Conservation (phyloP, 2,113 vertebrate species). For the Oreotragus oreotragus region DNA sequence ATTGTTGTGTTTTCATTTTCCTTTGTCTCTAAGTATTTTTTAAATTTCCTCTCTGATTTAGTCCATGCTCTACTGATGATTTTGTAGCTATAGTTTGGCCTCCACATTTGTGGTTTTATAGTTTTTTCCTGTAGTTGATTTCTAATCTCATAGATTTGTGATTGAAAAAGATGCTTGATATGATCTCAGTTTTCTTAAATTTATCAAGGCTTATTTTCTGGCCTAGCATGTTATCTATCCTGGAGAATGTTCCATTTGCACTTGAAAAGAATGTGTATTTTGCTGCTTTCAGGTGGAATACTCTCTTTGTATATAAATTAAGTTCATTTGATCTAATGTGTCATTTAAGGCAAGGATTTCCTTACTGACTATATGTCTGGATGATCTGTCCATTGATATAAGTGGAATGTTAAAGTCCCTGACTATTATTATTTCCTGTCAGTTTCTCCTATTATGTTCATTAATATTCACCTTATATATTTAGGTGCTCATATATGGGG, state of each 20-base stretch:
- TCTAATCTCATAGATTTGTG: not conserved
- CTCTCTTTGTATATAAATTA: not conserved
- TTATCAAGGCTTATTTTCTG: not conserved
- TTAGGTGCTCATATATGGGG: not conserved
- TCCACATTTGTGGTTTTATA: not conserved
- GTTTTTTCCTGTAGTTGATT: not conserved
- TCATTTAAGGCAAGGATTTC: not conserved
- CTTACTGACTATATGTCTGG: not conserved
- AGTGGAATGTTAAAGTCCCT: not conserved
- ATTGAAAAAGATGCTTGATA: not conserved
- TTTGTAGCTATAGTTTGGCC: not conserved
- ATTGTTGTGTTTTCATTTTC: not conserved
- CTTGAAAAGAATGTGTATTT: not conserved
- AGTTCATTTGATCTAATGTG: not conserved
- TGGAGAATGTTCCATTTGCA: not conserved
- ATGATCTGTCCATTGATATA: not conserved
- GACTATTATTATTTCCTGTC: not conserved
- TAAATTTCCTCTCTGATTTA: not conserved
- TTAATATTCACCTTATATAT: not conserved
- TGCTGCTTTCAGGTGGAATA: not conserved
- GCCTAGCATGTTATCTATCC: not conserved
- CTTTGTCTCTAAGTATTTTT: not conserved
- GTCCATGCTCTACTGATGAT: not conserved
- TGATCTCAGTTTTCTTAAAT: not conserved
- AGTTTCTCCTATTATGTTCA: not conserved